These are phyloP conservation scores for Drosophila nigrodunni DNA, from an alignment of 1,140 invertebrate species.

Conservation along the genomic window DNA sequence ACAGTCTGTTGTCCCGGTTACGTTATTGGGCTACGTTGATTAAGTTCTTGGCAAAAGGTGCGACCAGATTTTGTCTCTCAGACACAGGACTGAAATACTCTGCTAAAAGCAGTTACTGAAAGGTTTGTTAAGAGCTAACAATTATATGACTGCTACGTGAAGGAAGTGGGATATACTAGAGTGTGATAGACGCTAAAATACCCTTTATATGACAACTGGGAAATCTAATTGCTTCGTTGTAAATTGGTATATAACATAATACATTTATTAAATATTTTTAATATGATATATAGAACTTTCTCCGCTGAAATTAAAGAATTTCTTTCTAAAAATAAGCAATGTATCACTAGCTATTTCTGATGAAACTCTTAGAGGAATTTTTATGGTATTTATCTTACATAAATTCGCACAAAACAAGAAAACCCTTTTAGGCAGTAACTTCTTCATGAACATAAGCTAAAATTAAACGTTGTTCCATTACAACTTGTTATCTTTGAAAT, in stretches of 20 bases:
- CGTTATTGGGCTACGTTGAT: constrained; percentile 45
- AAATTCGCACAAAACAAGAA: no score
- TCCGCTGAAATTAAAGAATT: no score
- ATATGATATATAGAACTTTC: no score
- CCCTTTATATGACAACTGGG: not conserved
- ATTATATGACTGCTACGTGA: not conserved
- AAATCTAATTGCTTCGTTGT: no score
- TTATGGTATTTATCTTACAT: no score
- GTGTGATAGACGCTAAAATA: not conserved
- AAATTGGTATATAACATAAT: no score
- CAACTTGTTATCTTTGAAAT: not conserved
- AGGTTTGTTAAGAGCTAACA: not conserved
- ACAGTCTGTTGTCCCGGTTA: constrained; percentile 23
- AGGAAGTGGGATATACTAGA: not conserved
- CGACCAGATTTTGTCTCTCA: not conserved
- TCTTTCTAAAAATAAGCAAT: no score
- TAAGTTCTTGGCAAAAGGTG: constrained; percentile 54
- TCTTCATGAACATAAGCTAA: no score
- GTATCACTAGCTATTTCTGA: no score
- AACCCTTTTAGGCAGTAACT: no score
- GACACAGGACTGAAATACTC: constrained; percentile 17
- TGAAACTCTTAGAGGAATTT: no score
- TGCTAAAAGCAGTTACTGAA: constrained; percentile 29
- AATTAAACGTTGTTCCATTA: not conserved
- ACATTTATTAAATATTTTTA: no score